Evolutionary conservation across 1,140 invertebrate species (phyloP).

Genomic region (Scaptomyza pallida): DNA sequence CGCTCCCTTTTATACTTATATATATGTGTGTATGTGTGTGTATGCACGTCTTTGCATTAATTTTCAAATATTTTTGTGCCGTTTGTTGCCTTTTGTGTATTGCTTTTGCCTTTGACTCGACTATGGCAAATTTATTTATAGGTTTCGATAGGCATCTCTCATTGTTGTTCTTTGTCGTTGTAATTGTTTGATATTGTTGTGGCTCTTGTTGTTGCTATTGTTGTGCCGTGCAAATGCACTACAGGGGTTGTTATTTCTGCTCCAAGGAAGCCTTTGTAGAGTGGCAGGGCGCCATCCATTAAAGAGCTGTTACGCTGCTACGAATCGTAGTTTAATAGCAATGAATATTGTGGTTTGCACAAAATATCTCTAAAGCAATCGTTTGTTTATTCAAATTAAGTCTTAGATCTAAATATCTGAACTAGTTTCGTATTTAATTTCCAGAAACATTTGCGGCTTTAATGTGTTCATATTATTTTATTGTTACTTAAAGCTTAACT

Average conservation of each 20-base stretch:
- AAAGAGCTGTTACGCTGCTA: background rate
- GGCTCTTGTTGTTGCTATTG: slow-evolving; percentile 26
- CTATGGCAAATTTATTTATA: slow-evolving; percentile 64
- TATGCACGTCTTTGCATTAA: slow-evolving; percentile 52
- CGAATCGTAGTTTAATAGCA: slow-evolving; percentile 11
- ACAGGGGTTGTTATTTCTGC: slow-evolving; percentile 14
- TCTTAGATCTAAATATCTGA: background rate
- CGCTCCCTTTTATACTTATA: slow-evolving; percentile 10
- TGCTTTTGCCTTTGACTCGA: slow-evolving; percentile 47
- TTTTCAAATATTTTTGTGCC: slow-evolving; percentile 57
- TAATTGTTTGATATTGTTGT: slow-evolving; percentile 19
- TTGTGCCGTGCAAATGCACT: slow-evolving; percentile 28
- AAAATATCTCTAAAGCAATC: slow-evolving; percentile 3
- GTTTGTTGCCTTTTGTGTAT: slow-evolving; percentile 36
- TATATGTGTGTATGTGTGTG: background rate
- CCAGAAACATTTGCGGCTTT: no score
- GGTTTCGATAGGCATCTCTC: slow-evolving; percentile 59
- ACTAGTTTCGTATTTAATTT: background rate
- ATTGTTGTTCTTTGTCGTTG: slow-evolving; percentile 44
- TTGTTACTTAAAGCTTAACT: no score
- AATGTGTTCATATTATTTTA: background rate
- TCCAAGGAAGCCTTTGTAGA: slow-evolving; percentile 2
- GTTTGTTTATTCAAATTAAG: background rate
- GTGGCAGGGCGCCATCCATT: background rate
- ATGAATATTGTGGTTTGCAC: background rate